Percentiles rank a stretch among this genome's conserved stretches.
phyloP scores from a whole-genome alignment of 2,797 vertebrate species.

The Tangara arthus region DNA sequence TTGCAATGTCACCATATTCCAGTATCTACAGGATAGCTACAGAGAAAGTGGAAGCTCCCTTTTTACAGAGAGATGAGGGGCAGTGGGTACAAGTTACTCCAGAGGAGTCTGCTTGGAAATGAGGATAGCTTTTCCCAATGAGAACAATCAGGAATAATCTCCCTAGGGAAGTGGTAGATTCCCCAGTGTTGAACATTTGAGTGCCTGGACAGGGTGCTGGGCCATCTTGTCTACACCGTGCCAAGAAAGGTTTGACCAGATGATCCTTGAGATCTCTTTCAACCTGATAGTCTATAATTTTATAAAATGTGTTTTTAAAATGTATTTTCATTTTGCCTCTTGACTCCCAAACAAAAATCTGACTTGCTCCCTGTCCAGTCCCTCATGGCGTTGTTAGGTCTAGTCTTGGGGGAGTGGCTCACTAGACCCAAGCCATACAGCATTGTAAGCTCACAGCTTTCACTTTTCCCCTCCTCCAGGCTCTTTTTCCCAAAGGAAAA shows the following conservation, averaged over 20 bases:
- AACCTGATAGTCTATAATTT: neutral
- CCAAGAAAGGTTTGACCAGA: neutral
- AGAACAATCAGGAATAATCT: neutral
- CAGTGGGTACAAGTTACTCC: neutral
- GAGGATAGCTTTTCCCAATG: neutral
- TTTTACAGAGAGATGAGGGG: fast-evolving
- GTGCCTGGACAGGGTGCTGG: neutral
- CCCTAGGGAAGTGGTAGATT: neutral
- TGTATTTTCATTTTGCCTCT: neutral
- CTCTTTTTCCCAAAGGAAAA: neutral
- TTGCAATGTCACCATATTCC: neutral
- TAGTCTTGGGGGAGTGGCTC: too few relatives aligned
- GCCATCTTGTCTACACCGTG: fast-evolving
- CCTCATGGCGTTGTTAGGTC: neutral
- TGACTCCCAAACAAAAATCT: neutral
- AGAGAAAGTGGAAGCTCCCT: neutral
- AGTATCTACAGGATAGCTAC: neutral
- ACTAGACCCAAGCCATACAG: neutral
- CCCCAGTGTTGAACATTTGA: neutral
- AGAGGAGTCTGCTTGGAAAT: neutral
- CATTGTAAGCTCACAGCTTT: neutral
- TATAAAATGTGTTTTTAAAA: neutral
- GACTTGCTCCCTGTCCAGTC: neutral
- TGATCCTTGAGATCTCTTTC: neutral
- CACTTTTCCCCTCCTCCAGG: neutral